Evolutionary conservation across 2,113 vertebrate genomes (phyloP).

Genomic region (Tricholaema leucomelas): DNA sequence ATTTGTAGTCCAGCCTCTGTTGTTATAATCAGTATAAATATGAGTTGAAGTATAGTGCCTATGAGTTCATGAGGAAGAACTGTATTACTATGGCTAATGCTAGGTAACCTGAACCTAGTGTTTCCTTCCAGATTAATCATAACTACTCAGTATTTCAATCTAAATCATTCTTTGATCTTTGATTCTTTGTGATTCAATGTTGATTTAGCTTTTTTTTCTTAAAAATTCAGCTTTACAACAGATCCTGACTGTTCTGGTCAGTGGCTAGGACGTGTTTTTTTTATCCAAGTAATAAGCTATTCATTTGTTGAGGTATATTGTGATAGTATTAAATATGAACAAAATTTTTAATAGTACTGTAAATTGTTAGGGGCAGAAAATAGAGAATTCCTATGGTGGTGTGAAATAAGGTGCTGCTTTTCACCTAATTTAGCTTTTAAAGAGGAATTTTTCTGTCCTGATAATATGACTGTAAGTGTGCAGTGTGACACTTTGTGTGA

Average conservation of each 20-base stretch:
- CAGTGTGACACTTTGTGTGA: not conserved
- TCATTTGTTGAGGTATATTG: not conserved
- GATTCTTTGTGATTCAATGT: not conserved
- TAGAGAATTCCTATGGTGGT: not conserved
- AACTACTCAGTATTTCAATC: not conserved
- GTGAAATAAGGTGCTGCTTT: not conserved
- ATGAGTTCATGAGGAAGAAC: not conserved
- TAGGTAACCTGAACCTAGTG: not conserved
- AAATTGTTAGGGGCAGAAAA: not conserved
- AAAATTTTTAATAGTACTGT: not conserved
- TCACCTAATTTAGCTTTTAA: not conserved
- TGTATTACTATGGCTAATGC: not conserved
- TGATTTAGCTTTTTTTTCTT: slow-evolving; percentile 4
- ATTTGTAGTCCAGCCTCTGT: not conserved
- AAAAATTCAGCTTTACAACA: not conserved
- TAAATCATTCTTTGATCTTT: not conserved
- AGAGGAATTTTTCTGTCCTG: not conserved
- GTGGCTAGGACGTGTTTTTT: not conserved
- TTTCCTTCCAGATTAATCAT: not conserved
- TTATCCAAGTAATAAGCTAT: not conserved
- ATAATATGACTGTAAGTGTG: rapidly evolving
- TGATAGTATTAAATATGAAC: not conserved
- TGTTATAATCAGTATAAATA: not conserved
- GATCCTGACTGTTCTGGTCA: not conserved
- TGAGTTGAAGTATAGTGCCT: not conserved